Evolutionary conservation across 92 coral and sea anemone genomes (phyloP).

Genomic region (Muricea muricata): DNA sequence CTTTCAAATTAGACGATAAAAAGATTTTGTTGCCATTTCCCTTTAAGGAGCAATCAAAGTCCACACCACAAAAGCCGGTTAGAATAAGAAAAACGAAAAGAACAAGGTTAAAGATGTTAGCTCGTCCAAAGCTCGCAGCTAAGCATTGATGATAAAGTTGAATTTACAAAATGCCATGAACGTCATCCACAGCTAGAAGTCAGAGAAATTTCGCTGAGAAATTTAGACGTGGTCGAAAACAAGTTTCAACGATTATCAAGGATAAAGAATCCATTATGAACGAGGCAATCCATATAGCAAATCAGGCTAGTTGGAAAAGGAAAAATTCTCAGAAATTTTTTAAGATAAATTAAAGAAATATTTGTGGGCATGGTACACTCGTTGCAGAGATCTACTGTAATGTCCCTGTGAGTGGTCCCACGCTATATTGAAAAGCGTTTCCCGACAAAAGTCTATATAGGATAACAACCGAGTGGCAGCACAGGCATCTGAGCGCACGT

Average conservation of each 20-base stretch:
- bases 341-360: conserved; percentile 49
- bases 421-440: conserved; percentile 54
- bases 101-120: background rate
- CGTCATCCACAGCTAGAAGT: conserved; percentile 36
- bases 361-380: conserved; percentile 66
- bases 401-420: conserved; percentile 63
- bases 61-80: background rate
- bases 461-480: no score
- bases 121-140: conserved; percentile 14
- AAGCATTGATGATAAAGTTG: conserved; percentile 1
- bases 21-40: no score
- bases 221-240: conserved; percentile 48
- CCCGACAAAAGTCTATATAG: conserved; percentile 57
- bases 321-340: conserved; percentile 35
- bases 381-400: conserved; percentile 39
- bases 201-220: conserved; percentile 41
- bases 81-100: background rate
- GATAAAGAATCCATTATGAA: conserved; percentile 38
- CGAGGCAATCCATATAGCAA: conserved; percentile 14
- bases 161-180: conserved; percentile 7
- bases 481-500: no score
- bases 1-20: no score
- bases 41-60: background rate
- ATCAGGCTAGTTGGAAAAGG: conserved; percentile 32
- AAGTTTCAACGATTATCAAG: conserved; percentile 10